Evolutionary conservation across 2,113 vertebrate species (phyloP).

Genomic region (Menidia beryllina): DNA sequence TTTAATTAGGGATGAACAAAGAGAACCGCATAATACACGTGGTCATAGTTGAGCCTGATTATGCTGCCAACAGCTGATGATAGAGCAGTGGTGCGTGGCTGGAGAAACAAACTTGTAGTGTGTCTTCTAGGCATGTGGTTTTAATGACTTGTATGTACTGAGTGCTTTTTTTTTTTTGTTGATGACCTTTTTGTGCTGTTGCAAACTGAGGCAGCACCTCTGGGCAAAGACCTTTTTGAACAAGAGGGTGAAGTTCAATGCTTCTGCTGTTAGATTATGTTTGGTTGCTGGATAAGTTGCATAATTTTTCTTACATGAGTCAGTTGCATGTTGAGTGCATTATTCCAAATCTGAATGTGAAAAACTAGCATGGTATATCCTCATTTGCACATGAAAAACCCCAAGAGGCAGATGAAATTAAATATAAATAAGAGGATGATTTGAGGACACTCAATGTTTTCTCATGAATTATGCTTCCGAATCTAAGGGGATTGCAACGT

Average conservation of each 20-base stretch:
- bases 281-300: background rate
- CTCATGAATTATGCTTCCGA: constrained; percentile 67
- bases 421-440: constrained; percentile 70
- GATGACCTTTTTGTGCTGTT: constrained; percentile 43
- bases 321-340: background rate
- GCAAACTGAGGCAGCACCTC: constrained; percentile 23
- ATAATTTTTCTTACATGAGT: background rate
- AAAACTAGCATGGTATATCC: too few relatives aligned
- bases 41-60: background rate
- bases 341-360: background rate
- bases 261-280: background rate
- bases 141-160: constrained; percentile 14
- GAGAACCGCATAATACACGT: too few relatives aligned
- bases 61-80: background rate
- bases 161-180: constrained; percentile 19
- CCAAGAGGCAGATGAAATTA: constrained; percentile 52
- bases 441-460: constrained; percentile 41
- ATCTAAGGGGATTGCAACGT: constrained; percentile 41
- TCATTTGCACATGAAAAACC: constrained; percentile 6
- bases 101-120: constrained; percentile 37
- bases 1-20: too few relatives aligned
- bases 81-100: background rate
- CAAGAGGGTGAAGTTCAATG: constrained; percentile 20
- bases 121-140: constrained; percentile 22
- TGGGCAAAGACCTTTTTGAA: constrained; percentile 36